Evolutionary conservation across 1,140 invertebrate genomes (phyloP).

Genomic region (Drosophila melanica): DNA sequence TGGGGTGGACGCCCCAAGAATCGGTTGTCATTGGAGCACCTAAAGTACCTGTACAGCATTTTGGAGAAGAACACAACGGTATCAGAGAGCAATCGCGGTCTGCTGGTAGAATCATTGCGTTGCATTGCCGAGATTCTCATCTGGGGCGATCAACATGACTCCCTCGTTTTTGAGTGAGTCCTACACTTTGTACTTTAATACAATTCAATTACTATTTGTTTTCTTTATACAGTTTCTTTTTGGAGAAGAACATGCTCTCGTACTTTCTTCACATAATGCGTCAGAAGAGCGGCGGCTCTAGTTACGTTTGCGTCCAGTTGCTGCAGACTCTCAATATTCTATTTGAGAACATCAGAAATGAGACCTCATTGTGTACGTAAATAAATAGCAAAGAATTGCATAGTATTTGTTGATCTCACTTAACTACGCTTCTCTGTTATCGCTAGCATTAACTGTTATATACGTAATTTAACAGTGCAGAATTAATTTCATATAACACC

Average conservation of each 20-base stretch:
- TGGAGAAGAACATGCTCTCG: constrained; percentile 99
- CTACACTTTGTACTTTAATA: not conserved
- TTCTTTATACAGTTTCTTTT: constrained; percentile 92
- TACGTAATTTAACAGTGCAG: no score
- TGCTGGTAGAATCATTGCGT: constrained; percentile 98
- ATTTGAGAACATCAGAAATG: constrained; percentile 99
- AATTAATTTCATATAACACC: no score
- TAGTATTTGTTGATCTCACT: not conserved
- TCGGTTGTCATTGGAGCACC: constrained; percentile 96
- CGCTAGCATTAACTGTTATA: no score
- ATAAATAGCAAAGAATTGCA: not conserved
- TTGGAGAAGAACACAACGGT: constrained; percentile 98
- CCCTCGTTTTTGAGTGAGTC: constrained; percentile 98
- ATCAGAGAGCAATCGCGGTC: constrained; percentile 95
- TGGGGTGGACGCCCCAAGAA: constrained; percentile 95
- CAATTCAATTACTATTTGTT: constrained; percentile 7
- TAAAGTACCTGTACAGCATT: constrained; percentile 98
- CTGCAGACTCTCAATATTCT: constrained; percentile 99
- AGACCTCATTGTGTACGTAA: constrained; percentile 97
- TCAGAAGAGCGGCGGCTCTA: constrained; percentile 96
- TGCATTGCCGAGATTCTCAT: constrained; percentile 99
- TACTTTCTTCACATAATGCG: constrained; percentile 99
- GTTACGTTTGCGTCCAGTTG: constrained; percentile 98
- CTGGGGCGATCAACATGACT: constrained; percentile 99
- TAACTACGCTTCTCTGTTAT: no score